These are phyloP conservation scores for Holcopasites calliopsidis DNA, from an alignment of 1,140 invertebrate genomes.

Conservation along the genomic window DNA sequence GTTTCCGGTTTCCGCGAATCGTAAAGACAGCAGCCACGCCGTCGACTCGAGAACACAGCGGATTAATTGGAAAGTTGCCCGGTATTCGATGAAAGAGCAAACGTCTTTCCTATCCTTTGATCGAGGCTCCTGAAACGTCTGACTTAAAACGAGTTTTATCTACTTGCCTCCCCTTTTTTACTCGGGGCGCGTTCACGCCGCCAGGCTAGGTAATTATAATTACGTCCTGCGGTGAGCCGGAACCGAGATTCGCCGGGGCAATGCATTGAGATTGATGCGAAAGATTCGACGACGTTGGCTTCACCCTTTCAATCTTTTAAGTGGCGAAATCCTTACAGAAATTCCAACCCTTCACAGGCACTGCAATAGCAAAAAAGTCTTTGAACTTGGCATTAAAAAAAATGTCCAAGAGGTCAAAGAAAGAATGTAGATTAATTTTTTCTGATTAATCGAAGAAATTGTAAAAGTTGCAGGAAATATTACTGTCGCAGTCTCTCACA, in stretches of 20 bases:
- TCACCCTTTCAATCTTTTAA: background rate
- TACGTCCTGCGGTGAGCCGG: background rate
- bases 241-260: background rate
- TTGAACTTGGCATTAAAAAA: background rate
- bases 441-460: no score
- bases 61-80: slow-evolving; percentile 60
- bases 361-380: no score
- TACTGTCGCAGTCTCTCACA: no score
- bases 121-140: slow-evolving; percentile 36
- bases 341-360: background rate
- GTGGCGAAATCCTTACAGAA: background rate
- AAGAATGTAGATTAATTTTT: background rate
- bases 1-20: slow-evolving; percentile 16
- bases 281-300: background rate
- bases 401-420: background rate
- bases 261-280: background rate
- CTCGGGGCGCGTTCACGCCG: background rate
- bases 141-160: slow-evolving; percentile 31
- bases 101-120: slow-evolving; percentile 49
- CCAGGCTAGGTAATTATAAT: slow-evolving; percentile 11
- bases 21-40: background rate
- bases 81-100: slow-evolving; percentile 52
- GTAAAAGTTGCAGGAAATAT: no score
- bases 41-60: slow-evolving; percentile 40
- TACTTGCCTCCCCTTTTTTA: background rate